phyloP scores from a whole-genome alignment of 2,888 invertebrate genomes.

The Polyploca ridens region DNA sequence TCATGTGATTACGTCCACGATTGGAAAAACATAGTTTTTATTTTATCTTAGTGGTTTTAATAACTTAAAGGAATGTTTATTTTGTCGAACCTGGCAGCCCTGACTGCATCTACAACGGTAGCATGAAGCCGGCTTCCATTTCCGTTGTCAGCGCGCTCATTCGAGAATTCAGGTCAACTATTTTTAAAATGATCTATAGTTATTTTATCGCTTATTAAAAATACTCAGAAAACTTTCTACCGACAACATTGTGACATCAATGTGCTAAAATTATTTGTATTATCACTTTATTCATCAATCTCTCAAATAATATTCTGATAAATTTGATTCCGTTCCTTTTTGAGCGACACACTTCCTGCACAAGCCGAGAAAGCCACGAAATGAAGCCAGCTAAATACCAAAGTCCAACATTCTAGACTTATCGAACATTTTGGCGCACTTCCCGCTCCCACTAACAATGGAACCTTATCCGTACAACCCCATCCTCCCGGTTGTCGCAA shows the following conservation, averaged over 20 bases:
- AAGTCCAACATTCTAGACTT: background rate
- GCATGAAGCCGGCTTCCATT: slow-evolving; percentile 1
- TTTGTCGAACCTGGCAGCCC: background rate
- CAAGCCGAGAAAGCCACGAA: background rate
- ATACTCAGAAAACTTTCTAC: background rate
- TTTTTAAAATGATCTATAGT: background rate
- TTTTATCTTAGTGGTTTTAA: no score
- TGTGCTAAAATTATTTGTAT: no score
- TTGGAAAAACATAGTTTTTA: no score
- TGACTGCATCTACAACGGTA: background rate
- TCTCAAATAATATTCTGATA: no score
- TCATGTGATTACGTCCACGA: no score
- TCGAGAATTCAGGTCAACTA: slow-evolving; percentile 4
- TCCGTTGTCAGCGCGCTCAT: background rate
- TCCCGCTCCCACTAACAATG: slow-evolving; percentile 23
- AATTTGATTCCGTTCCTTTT: no score
- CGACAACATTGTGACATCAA: no score
- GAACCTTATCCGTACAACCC: slow-evolving; percentile 20
- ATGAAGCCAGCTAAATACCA: background rate
- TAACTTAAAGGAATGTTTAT: background rate
- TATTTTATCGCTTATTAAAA: background rate
- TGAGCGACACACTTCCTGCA: no score
- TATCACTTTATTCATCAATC: no score
- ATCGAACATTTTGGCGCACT: background rate
- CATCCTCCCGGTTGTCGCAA: slow-evolving; percentile 42